Percentiles rank a stretch among this genome's conserved stretches.
Evolutionary conservation across 2,888 invertebrate species (phyloP).

Genomic region (Cheiracanthium punctorium): DNA sequence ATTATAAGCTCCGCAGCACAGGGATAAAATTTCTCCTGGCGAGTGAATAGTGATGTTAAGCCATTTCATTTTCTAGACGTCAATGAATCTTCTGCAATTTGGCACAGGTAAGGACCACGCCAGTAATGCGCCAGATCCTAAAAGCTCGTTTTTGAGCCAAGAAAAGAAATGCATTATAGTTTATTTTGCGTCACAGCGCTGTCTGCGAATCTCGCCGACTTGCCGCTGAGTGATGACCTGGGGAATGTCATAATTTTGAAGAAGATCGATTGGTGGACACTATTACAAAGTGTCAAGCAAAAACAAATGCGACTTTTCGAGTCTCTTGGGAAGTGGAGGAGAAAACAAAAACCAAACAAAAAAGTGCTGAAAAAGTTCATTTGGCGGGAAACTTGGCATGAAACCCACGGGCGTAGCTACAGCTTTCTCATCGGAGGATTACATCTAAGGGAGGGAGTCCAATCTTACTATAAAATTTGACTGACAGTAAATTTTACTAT

Average conservation of each 20-base stretch:
- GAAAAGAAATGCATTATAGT: conserved; percentile 51
- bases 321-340: too few relatives aligned
- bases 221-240: conserved; percentile 38
- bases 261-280: conserved; percentile 63
- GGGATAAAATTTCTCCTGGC: not conserved
- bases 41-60: conserved; percentile 5
- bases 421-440: too few relatives aligned
- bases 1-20: not conserved
- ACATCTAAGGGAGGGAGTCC: too few relatives aligned
- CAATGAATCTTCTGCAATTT: conserved; percentile 7
- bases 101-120: not conserved
- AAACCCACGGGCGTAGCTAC: too few relatives aligned
- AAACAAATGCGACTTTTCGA: conserved; percentile 46
- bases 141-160: conserved; percentile 50
- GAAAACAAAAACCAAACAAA: too few relatives aligned
- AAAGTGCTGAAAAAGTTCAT: too few relatives aligned
- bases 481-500: too few relatives aligned
- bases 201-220: conserved; percentile 43
- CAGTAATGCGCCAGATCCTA: conserved; percentile 2
- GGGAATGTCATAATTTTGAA: conserved; percentile 68
- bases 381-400: too few relatives aligned
- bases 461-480: too few relatives aligned
- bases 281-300: conserved; percentile 67
- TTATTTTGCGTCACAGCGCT: conserved; percentile 59
- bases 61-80: not conserved